Conservation (phyloP, 2,888 invertebrate species). For the Periphyllus acericola region DNA sequence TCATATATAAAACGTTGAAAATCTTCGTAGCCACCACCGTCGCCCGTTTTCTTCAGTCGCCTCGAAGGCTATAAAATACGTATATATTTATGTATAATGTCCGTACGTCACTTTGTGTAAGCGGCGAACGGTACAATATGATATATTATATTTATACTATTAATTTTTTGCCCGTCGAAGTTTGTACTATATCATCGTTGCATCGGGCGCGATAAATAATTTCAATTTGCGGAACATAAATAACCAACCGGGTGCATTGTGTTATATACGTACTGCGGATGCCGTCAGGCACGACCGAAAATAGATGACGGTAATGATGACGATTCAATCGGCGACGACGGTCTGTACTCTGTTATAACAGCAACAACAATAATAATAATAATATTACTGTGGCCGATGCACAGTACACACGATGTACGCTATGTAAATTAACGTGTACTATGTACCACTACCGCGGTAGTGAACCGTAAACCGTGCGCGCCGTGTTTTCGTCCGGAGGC, state of each 20-base stretch:
- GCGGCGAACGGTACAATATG: neutral
- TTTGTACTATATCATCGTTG: too few species aligned
- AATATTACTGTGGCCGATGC: neutral
- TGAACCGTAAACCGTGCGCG: conserved; percentile 28
- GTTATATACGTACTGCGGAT: too few species aligned
- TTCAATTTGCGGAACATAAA: conserved; percentile 20
- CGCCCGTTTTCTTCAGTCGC: neutral
- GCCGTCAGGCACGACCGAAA: neutral
- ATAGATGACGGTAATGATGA: conserved; percentile 19
- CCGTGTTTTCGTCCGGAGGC: conserved; percentile 33
- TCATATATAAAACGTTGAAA: too few species aligned
- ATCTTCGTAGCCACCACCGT: too few species aligned
- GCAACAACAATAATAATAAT: conserved; percentile 4
- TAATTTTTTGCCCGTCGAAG: neutral
- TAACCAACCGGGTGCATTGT: neutral
- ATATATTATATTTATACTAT: neutral
- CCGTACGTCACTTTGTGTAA: too few species aligned
- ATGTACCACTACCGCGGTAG: neutral
- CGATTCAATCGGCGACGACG: conserved; percentile 36
- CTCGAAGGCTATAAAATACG: neutral
- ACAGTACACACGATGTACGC: neutral
- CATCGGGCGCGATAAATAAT: conserved; percentile 11
- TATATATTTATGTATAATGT: neutral
- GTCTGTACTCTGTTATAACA: neutral
- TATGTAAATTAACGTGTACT: neutral